Base-by-base conservation (phyloP, 2,888 invertebrate species). In the Noctua pronuba region DNA sequence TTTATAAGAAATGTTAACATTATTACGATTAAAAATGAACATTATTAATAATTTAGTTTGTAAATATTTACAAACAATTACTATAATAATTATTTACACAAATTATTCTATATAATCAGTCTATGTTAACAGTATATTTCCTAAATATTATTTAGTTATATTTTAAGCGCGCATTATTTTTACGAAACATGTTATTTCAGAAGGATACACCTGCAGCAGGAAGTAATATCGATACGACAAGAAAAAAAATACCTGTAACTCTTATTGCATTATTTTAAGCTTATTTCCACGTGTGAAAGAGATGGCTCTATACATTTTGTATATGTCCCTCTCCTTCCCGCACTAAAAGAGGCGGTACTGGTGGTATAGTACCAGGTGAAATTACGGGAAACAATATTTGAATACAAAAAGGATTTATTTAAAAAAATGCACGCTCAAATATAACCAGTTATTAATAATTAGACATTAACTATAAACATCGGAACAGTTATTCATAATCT, bases 91-190 rank as follows among this genome's bases (percentile, higher is more conserved):
- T 88, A 82, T 87, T 86, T 87, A 86, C 88, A 88, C 90, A 86
- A 88, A 92, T 91, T 93, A 92, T 89, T 91, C 92, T 94, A 93
- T 91, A 89, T 92, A 95, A 94, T 95, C 95, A 95, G 95, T 95
- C 95, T 95, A 95, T 95, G 87, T 92, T 94, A 95, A 94, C 91
- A 92, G 83, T 92, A 92, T 90, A 83, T 79, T 74, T 77, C 52
- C 77, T 88, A 86, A 87, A 83, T 76, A 55, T 68, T 60, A 67
- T 69, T 76, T 4, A 44, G 58, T 73, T 64, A 44, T 74, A 69
- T 83, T 73, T 60, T 60, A 74, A 83, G 31, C 70, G 77, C 35
- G 65, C 55, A 84, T 88, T 79, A 80, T 80, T 83, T 62, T 77
- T 18, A 46, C 11, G 18, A 71, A 73, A 38, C 2, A n/a, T 24